These are phyloP conservation scores for Mirza zaza DNA, from an alignment of 2,113 vertebrate genomes.

Conservation along the genomic window DNA sequence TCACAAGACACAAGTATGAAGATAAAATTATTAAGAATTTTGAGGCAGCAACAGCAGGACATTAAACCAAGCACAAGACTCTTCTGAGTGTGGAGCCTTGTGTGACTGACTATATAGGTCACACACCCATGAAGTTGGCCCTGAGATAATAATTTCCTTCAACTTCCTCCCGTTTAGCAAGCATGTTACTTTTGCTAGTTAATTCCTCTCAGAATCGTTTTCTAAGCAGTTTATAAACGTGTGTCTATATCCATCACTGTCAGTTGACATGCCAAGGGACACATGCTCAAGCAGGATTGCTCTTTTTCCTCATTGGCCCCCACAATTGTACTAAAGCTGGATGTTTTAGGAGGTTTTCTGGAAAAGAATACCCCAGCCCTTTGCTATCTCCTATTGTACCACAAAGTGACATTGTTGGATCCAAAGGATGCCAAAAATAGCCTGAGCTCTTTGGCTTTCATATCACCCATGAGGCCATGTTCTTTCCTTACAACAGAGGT, in stretches of 20 bases:
- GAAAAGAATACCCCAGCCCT: constrained; percentile 14
- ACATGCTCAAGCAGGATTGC: constrained; percentile 40
- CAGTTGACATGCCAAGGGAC: constrained; percentile 69
- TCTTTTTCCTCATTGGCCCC: constrained; percentile 35
- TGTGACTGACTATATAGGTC: background rate
- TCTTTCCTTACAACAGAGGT: background rate
- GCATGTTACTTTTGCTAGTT: constrained; percentile 80
- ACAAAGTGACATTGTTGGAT: background rate
- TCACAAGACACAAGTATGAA: background rate
- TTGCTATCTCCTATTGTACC: background rate
- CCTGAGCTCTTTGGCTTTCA: background rate
- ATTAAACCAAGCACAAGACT: background rate
- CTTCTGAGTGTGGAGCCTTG: background rate
- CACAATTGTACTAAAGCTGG: constrained; percentile 17
- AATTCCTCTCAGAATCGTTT: constrained; percentile 80
- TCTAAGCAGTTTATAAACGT: constrained; percentile 80
- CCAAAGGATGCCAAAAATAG: background rate
- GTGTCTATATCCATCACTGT: constrained; percentile 79
- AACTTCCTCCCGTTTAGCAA: constrained; percentile 81
- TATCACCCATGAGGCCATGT: background rate
- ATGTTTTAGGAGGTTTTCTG: constrained; percentile 37
- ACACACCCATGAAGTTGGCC: background rate
- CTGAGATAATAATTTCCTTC: constrained; percentile 78
- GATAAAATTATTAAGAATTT: background rate
- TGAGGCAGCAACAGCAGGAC: background rate